Percentiles rank a stretch among this genome's conserved stretches.
Conservation (phyloP, 2,113 vertebrate species). For the Corythornis vintsioides region DNA sequence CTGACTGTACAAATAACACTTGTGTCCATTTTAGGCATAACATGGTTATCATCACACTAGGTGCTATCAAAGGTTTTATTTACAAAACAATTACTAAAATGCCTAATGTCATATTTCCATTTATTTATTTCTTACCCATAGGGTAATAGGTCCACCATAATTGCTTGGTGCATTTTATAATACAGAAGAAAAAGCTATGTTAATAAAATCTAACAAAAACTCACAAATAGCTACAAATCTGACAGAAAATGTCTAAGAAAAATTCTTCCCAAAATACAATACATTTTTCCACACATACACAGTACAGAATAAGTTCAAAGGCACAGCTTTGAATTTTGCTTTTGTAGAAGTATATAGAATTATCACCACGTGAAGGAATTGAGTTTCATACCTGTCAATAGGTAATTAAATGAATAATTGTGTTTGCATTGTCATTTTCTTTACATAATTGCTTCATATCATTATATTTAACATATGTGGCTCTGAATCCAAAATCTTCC, state of each 20-base stretch:
- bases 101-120: conserved; percentile 91
- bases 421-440: conserved; percentile 58
- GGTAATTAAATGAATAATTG: conserved; percentile 44
- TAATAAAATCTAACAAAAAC: conserved; percentile 89
- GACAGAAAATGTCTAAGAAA: conserved; percentile 86
- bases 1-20: conserved; percentile 86
- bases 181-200: conserved; percentile 94
- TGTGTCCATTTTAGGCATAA: conserved; percentile 82
- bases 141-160: conserved; percentile 99
- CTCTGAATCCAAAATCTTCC: conserved; percentile 42
- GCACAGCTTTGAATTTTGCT: conserved; percentile 82
- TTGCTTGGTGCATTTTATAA: conserved; percentile 93
- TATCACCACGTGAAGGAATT: conserved; percentile 69
- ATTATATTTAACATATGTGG: conserved; percentile 65
- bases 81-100: conserved; percentile 93
- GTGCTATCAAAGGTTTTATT: conserved; percentile 95
- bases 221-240: conserved; percentile 89
- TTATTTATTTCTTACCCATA: conserved; percentile 99
- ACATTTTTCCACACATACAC: conserved; percentile 80
- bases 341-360: conserved; percentile 74
- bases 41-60: conserved; percentile 82
- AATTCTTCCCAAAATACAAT: conserved; percentile 82
- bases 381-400: conserved; percentile 70
- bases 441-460: conserved; percentile 53
- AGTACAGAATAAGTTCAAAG: conserved; percentile 82